Evolutionary conservation across 35 echinoderm and acorn worm species (phyloP), one percentile per base, ranked within the genome.

Genomic region (Ophiothrix spiculata): DNA sequence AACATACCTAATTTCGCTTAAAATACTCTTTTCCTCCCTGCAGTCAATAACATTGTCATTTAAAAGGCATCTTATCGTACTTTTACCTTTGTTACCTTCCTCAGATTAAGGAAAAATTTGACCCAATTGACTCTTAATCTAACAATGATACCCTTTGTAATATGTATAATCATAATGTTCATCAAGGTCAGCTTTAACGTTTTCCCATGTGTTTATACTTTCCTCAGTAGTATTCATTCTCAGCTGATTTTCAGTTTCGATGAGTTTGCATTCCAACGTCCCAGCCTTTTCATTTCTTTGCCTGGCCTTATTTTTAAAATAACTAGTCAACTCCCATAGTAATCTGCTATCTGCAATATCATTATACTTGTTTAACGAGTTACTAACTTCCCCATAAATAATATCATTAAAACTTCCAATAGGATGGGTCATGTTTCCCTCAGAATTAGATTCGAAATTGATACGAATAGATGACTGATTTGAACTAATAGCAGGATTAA

Each of bases 51-150:
- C 76, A 6, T 78, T 11, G 10, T 78, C 76, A 16, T 35, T 78
- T n/a, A 78, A 78, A 34, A 37, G 21, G 36, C 38, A 78, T 37
- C 33, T 78, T 36, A 36, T 37, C 4, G 76, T 78, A 39, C 76
- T 36, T 78, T 36, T 39, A 16, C 38, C 38, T 16, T 78, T 78
- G 25, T 39, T 37, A n/a, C 60, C 60, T 69, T 78, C 36, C 38
- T 78, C 76, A 78, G 34, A 39, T 78, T 78, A 3, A 78, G 76
- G 25, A 78, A 78, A 78, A 33, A 78, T 37, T 78, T 78, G 31
- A 78, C 76, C 32, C 76, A 78, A 39, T 78, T 78, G 38, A 34
- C 76, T 78, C 76, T 78, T 37, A 34, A 78, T 78, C 34, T 35
- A 78, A 78, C 76, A 21, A 78, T 78, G 21, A 78, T 36, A 34